Percentiles rank a stretch among this genome's conserved stretches.
These are phyloP conservation scores for Pristiophorus japonicus DNA, from an alignment of 2,113 vertebrate species.

Conservation along the genomic window DNA sequence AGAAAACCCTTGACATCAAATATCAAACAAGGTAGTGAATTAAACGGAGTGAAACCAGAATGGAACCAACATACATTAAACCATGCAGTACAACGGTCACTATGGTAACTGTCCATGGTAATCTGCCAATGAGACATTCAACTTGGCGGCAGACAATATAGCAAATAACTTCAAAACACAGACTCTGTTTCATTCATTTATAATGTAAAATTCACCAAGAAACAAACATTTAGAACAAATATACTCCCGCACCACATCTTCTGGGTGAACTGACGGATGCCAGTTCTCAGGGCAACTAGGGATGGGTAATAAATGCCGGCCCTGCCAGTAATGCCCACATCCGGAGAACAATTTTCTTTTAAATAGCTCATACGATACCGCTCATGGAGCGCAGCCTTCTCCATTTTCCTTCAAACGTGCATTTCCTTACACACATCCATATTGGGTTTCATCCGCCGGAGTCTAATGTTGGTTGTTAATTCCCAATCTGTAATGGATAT, in stretches of 20 bases:
- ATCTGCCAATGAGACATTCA: background rate
- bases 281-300: background rate
- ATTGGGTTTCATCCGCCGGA: background rate
- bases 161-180: background rate
- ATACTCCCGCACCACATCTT: background rate
- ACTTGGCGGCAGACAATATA: background rate
- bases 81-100: background rate
- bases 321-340: background rate
- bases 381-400: background rate
- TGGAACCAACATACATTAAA: background rate
- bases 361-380: background rate
- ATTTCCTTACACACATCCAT: background rate
- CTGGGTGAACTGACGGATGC: background rate
- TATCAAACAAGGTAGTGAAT: background rate
- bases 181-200: background rate
- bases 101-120: background rate
- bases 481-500: background rate
- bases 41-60: background rate
- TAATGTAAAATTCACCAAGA: background rate
- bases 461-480: background rate
- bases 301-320: background rate
- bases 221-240: background rate
- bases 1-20: background rate
- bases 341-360: background rate
- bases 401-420: background rate